Base-by-base conservation (phyloP, 2,113 vertebrate species). In the Dromas ardeola region DNA sequence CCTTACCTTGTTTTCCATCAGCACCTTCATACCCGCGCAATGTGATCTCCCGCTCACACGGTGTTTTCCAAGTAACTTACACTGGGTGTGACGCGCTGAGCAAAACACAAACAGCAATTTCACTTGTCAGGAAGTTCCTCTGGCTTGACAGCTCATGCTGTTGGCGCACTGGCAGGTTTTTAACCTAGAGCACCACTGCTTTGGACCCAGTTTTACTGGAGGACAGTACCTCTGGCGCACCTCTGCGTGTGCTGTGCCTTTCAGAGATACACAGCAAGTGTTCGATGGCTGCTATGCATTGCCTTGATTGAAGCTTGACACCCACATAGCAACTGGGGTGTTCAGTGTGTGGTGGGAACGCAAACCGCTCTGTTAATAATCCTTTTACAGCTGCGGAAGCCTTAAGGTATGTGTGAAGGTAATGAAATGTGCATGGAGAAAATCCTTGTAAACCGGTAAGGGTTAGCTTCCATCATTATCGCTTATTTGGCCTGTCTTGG, bases 31-130 rank as follows among this genome's bases (percentile, higher is more conserved):
- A 78, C 45, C 71, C 84, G 27, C 79, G 90, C 96, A 90, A 97
- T 94, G 96, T 97, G 97, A 97, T 81, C 79, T 95, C 50, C 93
- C 22, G 74, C 95, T 97, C 96, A 97, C 96, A 93, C 94, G 76
- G 81, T 81, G 71, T 91, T 88, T 85, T 88, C 95, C 82, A 62
- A 78, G 87, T 72, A 86, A 14, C 74, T 3, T 7, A 8, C 22
- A 45, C 50, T 81, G 94, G 97, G 96, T 45, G 96, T 91, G 93
- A 58, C 34, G 0, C 36, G 63, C 86, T 81, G 91, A 86, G 87
- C 63, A 71, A 66, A 82, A 63, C 74, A 40, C 87, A 95, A 97
- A 95, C 96, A 96, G 71, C 94, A 94, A 96, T 97, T 94, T 96
- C 95, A 96, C 97, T 91, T 80, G 74, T 91, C 50, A 15, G 63